These are phyloP conservation scores for Megaustenia siamemsis DNA, from an alignment of 2,888 invertebrate species.

Conservation along the genomic window DNA sequence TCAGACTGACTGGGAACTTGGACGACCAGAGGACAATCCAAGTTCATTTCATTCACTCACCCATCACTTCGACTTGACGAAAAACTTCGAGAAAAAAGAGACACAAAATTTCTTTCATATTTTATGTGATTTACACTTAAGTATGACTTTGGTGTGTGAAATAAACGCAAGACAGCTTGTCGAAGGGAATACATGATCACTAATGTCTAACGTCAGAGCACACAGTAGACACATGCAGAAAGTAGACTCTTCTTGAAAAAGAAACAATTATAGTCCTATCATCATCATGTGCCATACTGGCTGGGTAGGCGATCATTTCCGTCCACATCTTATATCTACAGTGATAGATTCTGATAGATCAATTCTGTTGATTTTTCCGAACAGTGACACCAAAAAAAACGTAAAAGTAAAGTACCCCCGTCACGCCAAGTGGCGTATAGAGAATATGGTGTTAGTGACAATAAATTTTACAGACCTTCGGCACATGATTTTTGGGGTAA, in stretches of 20 bases:
- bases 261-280: background rate
- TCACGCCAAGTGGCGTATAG: too few species aligned
- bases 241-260: background rate
- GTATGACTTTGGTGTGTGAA: background rate
- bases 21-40: background rate
- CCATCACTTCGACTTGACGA: background rate
- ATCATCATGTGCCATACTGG: too few species aligned
- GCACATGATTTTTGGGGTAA: too few species aligned
- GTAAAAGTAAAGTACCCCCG: too few species aligned
- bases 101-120: background rate
- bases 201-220: background rate
- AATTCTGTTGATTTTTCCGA: too few species aligned
- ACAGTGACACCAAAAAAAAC: too few species aligned
- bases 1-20: too few species aligned
- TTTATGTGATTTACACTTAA: background rate
- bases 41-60: conserved; percentile 10
- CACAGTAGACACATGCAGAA: background rate
- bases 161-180: background rate
- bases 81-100: background rate
- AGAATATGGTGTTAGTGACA: too few species aligned
- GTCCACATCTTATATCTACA: too few species aligned
- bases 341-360: too few species aligned
- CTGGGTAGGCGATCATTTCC: too few species aligned
- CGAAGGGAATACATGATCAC: conserved; percentile 3
- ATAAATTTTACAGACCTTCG: too few species aligned